Base-by-base conservation (phyloP, 2,113 vertebrate species). In the Leptobrachium leishanense region DNA sequence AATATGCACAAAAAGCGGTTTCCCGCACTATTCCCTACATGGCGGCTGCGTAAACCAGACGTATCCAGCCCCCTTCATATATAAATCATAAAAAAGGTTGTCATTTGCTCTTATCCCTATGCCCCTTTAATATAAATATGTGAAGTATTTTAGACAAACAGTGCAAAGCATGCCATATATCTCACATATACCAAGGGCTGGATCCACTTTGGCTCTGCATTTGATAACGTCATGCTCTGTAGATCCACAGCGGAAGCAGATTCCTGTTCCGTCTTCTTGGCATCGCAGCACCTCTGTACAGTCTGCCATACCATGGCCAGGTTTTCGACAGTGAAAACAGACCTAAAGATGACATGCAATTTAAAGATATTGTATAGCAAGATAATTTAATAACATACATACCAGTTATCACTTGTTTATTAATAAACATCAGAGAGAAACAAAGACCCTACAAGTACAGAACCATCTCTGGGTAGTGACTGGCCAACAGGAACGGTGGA, bases 211-310 rank as follows among this genome's bases (percentile, higher is more conserved):
- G 2, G 95, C 95, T 83, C 82, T 91, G 84, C 98, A 99, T 9
- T 88, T 94, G 55, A 91, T 89, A 82, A 98, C 90, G 72, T 98
- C 97, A 0, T 99, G 98, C 62, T 99, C 98, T 0, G 97, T 96
- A 79, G 98, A 99, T 5, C 98, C 98, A 2, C 98, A 99, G 3
- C 96, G 94, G 79, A 95, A 99, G 72, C 98, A 99, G 85, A 99
- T 97, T 3, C 93, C 98, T 0, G 91, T 91, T 2, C 96, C 96
- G 93, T 92, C 94, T 80, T 98, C 98, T 8, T 93, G 92, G 76
- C 94, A 96, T 46, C 91, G 77, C 68, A 96, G 92, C 0, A 93
- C 95, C 2, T 95, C 94, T 0, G 96, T 95, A 81, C 98, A 99
- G 82, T 99, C 95, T 5, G 95, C 94, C 86, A 99, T 66, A 0